Evolutionary conservation across 2,888 invertebrate genomes (phyloP), one percentile per base, ranked within the genome.

Genomic region (Mylabris sibirica): DNA sequence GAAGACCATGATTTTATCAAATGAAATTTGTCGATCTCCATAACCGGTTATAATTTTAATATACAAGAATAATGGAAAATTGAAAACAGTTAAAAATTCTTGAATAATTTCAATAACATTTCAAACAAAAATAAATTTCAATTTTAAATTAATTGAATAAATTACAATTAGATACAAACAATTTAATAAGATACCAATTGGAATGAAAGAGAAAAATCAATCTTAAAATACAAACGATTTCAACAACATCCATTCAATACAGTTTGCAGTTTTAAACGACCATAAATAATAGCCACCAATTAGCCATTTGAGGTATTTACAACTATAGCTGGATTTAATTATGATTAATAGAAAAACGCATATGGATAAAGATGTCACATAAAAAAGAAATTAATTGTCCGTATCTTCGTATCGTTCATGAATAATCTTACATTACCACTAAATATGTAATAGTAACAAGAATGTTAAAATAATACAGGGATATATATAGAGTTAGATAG

Each of bases 21-120:
- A 63, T 17, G 20, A 59, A 65, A 59, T 65, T 65, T 59, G 59
- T 35, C 22, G 26, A 68, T 68, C 63, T 68, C 62, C 68, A 68
- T 68, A 68, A 68, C 68, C 68, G 65, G 68, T 60, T 60, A n/a
- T 35, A 20, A 20, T 14, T 38, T 34, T 60, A n/a, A 20, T 34
- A 20, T 34, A 30, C 30, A 30, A 26, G 11, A 20, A 34, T 35
- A 60, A 34, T 35, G 60, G 14, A 34, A 22, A 9, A 17, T 60
- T 6, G 30, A 8, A 30, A 24, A 60, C 59, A 60, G 14, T 17
- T 14, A n/a, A 24, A 59, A 34, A 26, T 20, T 35, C 34, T 17
- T 60, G 14, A 14, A 34, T 30, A 24, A 17, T 60, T 60, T 59
- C 59, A n/a, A n/a, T 6, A 2, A 59, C 4, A 14, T 6, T 17